Evolutionary conservation across 2,797 vertebrate genomes (phyloP).

Genomic region (Erpetoichthys calabaricus): DNA sequence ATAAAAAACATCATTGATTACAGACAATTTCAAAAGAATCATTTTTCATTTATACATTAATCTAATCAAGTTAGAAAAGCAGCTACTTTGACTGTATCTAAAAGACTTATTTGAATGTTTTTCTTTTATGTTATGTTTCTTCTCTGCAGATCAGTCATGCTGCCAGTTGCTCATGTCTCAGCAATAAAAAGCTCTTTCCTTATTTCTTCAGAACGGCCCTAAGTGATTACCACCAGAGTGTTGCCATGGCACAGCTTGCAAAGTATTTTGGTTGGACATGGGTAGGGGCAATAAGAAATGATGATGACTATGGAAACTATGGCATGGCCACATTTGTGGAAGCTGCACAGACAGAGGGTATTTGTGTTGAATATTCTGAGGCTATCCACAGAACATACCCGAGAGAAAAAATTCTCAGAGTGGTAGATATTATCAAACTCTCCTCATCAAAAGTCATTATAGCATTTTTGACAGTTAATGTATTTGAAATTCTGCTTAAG

Average conservation of each 20-base stretch:
- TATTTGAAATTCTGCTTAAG: slow-evolving; percentile 45
- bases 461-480: slow-evolving; percentile 45
- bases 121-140: no score
- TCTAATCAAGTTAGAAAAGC: no score
- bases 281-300: slow-evolving; percentile 33
- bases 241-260: slow-evolving; percentile 32
- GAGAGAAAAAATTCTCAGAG: slow-evolving; percentile 28
- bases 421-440: slow-evolving; percentile 36
- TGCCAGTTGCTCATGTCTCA: no score
- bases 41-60: no score
- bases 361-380: slow-evolving; percentile 39
- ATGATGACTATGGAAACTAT: slow-evolving; percentile 36
- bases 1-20: no score
- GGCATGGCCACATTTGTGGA: slow-evolving; percentile 32
- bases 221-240: slow-evolving; percentile 21
- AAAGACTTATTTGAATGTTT: no score
- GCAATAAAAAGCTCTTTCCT: no score
- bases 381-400: slow-evolving; percentile 27
- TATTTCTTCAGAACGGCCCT: no score
- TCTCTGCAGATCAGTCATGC: no score
- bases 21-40: no score
- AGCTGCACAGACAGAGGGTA: slow-evolving; percentile 24
- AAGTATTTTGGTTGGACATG: slow-evolving; percentile 36
- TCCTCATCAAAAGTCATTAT: slow-evolving; percentile 44
- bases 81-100: no score